Evolutionary conservation across 2,113 vertebrate genomes (phyloP), one percentile per base, ranked within the genome.

Genomic region (Pagrus major): DNA sequence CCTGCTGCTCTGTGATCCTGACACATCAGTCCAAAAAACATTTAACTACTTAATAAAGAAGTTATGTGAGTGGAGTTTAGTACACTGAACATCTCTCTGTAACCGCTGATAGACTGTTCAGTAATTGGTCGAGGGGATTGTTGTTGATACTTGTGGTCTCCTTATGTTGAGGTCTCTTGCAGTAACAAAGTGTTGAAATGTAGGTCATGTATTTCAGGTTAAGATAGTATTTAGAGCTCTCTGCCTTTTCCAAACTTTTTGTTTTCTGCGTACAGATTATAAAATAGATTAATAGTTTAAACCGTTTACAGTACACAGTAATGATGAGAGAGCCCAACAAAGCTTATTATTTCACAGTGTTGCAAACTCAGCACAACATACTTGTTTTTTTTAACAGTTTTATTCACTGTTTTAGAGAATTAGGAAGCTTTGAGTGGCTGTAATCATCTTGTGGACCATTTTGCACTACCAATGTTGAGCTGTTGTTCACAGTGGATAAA

Each of bases 1-100:
- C 35, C 15, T 58, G 46, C 72, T 72, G n/a, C 71, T 80, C 37
- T 83, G 52, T 83, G 74, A 84, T 54, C 31, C 25, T 81, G 41
- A 63, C 6, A 49, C 23, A 33, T 23, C 37, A 63, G 29, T 49
- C 23, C 25, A 27, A 66, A 73, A 44, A 27, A 46, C 8, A n/a
- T n/a, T n/a, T n/a, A 35, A 60, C 8, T 54, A 10, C 37, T 66
- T 8, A 6, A 67, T 51, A 78, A 42, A 35, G 29, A 63, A 56
- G 23, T 78, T 58, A 49, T 66, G 39, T 49, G 49, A 47, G 5
- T 69, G 7, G n/a, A 42, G 39, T 81, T 27, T 11, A 39, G 23
- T 78, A 54, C 68, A 7, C 33, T 73, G 37, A 81, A 76, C 37
- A 39, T 73, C 60, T 72, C 9, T 39, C 31, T 86, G 54, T 51